phyloP scores from a whole-genome alignment of 2,797 vertebrate species.

The Acanthiza pusilla region DNA sequence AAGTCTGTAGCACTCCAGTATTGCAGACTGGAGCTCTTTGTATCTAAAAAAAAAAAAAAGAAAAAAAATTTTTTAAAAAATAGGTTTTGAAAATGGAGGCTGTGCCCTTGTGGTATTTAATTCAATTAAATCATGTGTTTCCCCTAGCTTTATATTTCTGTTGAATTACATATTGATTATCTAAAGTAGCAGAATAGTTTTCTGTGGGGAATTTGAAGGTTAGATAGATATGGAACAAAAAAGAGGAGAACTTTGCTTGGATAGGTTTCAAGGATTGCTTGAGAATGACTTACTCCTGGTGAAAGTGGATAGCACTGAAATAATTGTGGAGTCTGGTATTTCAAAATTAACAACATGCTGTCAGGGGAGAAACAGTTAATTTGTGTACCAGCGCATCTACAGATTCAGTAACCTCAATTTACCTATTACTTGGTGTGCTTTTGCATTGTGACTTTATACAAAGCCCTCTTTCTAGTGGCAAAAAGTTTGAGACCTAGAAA shows the following conservation, averaged over 20 bases:
- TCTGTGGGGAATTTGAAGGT: neutral
- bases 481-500: neutral
- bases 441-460: neutral
- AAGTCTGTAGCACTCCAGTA: neutral
- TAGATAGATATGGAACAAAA: neutral
- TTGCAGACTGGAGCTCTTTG: neutral
- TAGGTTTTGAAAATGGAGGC: neutral
- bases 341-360: neutral
- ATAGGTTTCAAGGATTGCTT: neutral
- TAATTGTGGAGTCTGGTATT: neutral
- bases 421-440: neutral
- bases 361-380: neutral
- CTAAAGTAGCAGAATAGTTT: neutral
- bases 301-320: neutral
- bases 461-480: rapidly evolving
- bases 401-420: neutral
- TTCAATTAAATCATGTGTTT: neutral
- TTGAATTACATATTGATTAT: conserved; percentile 9
- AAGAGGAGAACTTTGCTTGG: neutral
- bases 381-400: neutral
- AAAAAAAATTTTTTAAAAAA: too few relatives aligned
- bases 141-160: neutral
- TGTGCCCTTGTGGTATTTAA: neutral
- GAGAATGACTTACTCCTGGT: neutral
- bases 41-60: neutral